Conservation (phyloP, 2,113 vertebrate species). For the Lagenorhynchus albirostris region DNA sequence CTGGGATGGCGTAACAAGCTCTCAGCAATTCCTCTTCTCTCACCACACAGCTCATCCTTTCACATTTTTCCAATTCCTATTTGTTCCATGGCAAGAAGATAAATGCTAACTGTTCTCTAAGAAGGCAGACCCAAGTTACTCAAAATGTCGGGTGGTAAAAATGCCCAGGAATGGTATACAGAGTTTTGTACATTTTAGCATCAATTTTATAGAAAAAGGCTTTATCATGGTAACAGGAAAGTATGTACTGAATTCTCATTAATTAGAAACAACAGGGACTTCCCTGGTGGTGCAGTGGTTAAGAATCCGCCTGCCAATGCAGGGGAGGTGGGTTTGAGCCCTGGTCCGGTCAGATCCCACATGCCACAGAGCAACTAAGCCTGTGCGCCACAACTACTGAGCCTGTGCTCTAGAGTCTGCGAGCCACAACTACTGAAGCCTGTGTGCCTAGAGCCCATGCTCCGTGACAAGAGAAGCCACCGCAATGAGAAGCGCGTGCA, state of each 20-base stretch:
- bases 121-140: neutral
- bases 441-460: too few species aligned
- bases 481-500: too few species aligned
- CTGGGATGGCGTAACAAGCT: neutral
- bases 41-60: neutral
- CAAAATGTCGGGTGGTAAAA: neutral
- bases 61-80: neutral
- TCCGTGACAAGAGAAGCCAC: too few species aligned
- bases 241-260: slow-evolving; percentile 65
- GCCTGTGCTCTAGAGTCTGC: too few species aligned
- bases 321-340: too few species aligned
- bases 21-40: neutral
- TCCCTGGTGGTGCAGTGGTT: too few species aligned
- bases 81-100: neutral
- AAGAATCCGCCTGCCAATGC: too few species aligned
- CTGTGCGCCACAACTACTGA: too few species aligned
- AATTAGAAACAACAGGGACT: slow-evolving; percentile 65
- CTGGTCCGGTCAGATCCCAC: too few species aligned
- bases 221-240: neutral
- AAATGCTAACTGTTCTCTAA: neutral
- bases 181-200: neutral
- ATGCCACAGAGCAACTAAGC: too few species aligned
- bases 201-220: neutral
- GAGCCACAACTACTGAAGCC: too few species aligned
- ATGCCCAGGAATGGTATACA: neutral